Evolutionary conservation across 2,797 vertebrate genomes (phyloP).

Genomic region (Centroberyx gerrardi): DNA sequence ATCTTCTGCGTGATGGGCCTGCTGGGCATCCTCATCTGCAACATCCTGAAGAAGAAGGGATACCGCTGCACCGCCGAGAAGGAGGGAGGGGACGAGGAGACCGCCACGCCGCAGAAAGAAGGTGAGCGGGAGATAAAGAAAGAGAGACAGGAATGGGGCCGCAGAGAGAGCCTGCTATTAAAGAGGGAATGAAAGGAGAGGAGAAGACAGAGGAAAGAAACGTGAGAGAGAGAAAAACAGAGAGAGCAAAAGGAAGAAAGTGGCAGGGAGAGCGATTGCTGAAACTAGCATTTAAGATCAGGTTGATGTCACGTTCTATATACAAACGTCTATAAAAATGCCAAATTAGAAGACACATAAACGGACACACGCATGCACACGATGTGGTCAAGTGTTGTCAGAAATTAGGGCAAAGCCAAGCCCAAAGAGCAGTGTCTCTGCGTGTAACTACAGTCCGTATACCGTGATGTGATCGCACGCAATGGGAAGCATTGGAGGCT

Average conservation of each 20-base stretch:
- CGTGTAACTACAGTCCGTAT: slow-evolving; percentile 17
- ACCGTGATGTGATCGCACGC: slow-evolving; percentile 36
- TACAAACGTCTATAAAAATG: slow-evolving; percentile 14
- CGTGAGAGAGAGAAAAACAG: background rate
- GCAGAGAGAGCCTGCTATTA: background rate
- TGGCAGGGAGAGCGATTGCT: background rate
- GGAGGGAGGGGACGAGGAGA: slow-evolving; percentile 85
- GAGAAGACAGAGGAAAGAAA: background rate
- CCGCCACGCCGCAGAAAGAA: slow-evolving; percentile 82
- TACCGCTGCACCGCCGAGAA: slow-evolving; percentile 92
- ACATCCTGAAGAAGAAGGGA: slow-evolving; percentile 95
- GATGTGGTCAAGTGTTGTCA: slow-evolving; percentile 34
- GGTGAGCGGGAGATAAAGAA: slow-evolving; percentile 78
- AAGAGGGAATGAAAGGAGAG: too few species aligned
- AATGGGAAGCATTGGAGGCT: slow-evolving; percentile 10
- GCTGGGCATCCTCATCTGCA: slow-evolving; percentile 95
- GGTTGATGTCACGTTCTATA: slow-evolving; percentile 25
- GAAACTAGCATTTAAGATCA: slow-evolving; percentile 31
- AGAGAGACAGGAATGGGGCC: background rate
- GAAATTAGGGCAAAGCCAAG: slow-evolving; percentile 14
- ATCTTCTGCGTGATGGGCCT: slow-evolving; percentile 96
- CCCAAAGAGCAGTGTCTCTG: slow-evolving; percentile 26
- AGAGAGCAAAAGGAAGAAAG: background rate
- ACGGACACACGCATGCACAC: slow-evolving; percentile 10
- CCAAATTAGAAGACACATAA: slow-evolving; percentile 21